Evolutionary conservation across 2,888 invertebrate species (phyloP).

Genomic region (Emmelina monodactyla): DNA sequence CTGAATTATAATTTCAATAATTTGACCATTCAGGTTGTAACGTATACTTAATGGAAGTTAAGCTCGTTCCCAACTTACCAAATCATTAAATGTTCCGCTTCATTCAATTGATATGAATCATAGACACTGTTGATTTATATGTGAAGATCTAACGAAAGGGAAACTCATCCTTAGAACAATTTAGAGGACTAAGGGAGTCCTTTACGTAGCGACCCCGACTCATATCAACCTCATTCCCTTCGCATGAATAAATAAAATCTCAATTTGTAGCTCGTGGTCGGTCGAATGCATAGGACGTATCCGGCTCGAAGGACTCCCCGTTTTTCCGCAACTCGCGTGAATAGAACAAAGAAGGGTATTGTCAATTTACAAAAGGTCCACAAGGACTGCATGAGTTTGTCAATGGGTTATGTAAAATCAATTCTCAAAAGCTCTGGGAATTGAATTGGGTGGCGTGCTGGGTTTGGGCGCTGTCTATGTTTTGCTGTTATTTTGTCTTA

Average conservation of each 20-base stretch:
- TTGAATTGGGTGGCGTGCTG: conserved; percentile 24
- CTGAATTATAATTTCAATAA: too few relatives aligned
- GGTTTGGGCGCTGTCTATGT: conserved; percentile 18
- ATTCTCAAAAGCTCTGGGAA: conserved; percentile 24
- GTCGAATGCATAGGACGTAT: background rate
- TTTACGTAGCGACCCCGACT: conserved; percentile 56
- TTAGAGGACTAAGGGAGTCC: conserved; percentile 37
- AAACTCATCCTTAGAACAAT: background rate
- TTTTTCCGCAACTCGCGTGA: conserved; percentile 8
- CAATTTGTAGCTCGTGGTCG: conserved; percentile 44
- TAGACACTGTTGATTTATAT: conserved; percentile 22
- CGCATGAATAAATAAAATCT: conserved; percentile 62
- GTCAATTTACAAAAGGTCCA: conserved; percentile 21
- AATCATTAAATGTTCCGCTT: too few relatives aligned
- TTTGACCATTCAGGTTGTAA: too few relatives aligned
- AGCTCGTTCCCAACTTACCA: too few relatives aligned
- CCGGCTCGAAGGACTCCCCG: conserved; percentile 11
- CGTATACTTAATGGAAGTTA: too few relatives aligned
- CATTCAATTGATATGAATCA: too few relatives aligned
- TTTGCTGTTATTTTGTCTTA: too few relatives aligned
- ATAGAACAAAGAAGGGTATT: conserved; percentile 17
- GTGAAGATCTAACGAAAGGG: conserved; percentile 16
- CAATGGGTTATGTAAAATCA: conserved; percentile 35
- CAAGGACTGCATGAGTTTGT: conserved; percentile 19
- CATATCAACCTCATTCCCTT: conserved; percentile 54